phyloP scores from a whole-genome alignment of 2,113 vertebrate genomes.

The human (Homo sapiens) region GRCh38 chr17:54114001-54114500 shows the following conservation, averaged over 20 bases:
- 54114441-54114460: conserved; percentile 57
- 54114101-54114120: not conserved
- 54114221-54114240: not conserved
- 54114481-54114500: not conserved
- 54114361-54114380: not conserved
- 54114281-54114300: not conserved
- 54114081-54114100: not conserved
- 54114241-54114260: not conserved
- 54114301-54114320: not conserved
- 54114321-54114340: conserved; percentile 19
- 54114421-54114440: conserved; percentile 48
- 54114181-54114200: not conserved
- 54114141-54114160: not conserved
- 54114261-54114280: not conserved
- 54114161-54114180: not conserved
- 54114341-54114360: not conserved
- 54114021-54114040: not conserved
- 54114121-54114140: not conserved
- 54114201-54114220: not conserved
- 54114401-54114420: conserved; percentile 53
- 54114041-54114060: not conserved
- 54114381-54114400: conserved; percentile 50
- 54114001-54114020: not conserved
- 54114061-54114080: not conserved
- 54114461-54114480: not conserved